Base-by-base conservation (phyloP, 2,888 invertebrate species). In the Orthosia gracilis region DNA sequence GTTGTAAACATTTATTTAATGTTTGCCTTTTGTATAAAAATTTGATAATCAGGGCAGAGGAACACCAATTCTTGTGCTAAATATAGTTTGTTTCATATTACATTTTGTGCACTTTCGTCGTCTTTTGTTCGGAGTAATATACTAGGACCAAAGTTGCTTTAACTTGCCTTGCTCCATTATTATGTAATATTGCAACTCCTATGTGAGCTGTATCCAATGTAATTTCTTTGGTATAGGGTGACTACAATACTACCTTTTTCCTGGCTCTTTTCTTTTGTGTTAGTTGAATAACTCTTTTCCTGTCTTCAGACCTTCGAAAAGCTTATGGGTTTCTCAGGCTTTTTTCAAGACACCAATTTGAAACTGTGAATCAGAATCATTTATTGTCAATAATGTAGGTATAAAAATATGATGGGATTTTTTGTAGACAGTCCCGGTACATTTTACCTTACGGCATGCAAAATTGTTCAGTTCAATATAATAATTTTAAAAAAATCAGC, bases 51-150 rank as follows among this genome's bases (percentile, higher is more conserved):
- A 26, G 23, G 23, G 2, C 40, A n/a, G 17, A 52, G 12, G 23
- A 54, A 47, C 23, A 15, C 12, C 23, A 17, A 61, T 52, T 54
- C 26, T 50, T 17, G 21, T 49, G 12, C 17, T n/a, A 54, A 47
- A 17, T 52, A 47, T 45, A 69, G 57, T n/a, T 45, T 2, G 15
- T 1, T 23, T 3, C 31, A 21, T 40, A 47, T 31, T 59, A 57
- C 15, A 55, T 26, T 45, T 31, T 52, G 17, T 66, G 54, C 18
- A 52, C 13, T 57, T 62, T 50, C 57, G 26, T 55, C 55, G 55
- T 57, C 47, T 80, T 66, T 81, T 78, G 55, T 63, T 62, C 12
- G 2, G 49, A 15, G 18, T 23, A 58, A 63, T 63, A 73, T 26
- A 49, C 13, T 31, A n/a, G 17, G 9, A 21, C 40, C 31, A 72